Conservation (phyloP, 2,113 vertebrate genomes). For the Elachura formosa region DNA sequence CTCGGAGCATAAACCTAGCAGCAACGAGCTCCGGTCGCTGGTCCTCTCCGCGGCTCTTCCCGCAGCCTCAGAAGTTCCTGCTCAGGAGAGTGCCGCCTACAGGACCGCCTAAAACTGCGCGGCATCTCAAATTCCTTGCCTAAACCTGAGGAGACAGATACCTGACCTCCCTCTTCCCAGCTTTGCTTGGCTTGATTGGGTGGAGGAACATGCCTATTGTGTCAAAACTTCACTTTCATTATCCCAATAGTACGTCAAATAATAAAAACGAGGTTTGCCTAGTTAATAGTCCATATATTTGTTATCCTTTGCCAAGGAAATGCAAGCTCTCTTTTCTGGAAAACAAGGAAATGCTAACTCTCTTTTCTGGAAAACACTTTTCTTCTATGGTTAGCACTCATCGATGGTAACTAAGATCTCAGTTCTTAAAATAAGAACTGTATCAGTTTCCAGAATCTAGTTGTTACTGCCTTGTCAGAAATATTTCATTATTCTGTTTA, state of each 20-base stretch:
- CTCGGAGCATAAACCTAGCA: background rate
- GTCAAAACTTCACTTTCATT: background rate
- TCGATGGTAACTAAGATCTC: background rate
- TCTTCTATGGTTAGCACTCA: background rate
- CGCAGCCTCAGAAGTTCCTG: background rate
- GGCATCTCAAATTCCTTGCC: background rate
- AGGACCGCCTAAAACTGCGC: background rate
- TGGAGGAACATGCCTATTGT: background rate
- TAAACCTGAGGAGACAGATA: background rate
- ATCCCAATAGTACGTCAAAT: background rate
- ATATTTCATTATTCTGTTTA: background rate
- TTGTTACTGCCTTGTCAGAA: background rate
- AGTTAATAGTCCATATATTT: background rate
- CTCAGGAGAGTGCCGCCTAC: background rate
- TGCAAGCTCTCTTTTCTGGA: background rate
- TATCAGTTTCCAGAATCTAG: background rate
- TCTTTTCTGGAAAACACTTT: background rate
- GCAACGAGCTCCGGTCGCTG: background rate
- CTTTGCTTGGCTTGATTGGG: background rate
- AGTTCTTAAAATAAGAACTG: background rate
- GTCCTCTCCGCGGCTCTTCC: background rate
- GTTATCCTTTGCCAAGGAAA: background rate
- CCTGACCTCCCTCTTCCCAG: background rate
- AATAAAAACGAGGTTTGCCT: background rate
- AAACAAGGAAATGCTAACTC: background rate